Evolutionary conservation across 2,113 vertebrate genomes (phyloP).

Genomic region (Chitala chitala): DNA sequence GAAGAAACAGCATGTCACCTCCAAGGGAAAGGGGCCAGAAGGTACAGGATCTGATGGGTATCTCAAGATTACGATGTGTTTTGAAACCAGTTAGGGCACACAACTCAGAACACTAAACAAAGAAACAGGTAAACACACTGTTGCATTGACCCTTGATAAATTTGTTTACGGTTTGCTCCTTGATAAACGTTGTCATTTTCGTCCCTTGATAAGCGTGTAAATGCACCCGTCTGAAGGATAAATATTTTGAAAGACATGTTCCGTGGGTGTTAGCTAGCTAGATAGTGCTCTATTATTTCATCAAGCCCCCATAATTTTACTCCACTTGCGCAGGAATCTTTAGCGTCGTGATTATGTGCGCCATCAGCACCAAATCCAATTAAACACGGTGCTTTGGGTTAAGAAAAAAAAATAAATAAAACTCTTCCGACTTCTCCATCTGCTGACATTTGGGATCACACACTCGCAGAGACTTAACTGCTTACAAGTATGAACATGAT

Average conservation of each 20-base stretch:
- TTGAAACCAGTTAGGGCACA: no score
- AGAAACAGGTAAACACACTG: not conserved
- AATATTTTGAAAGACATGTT: not conserved
- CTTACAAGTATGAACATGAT: slow-evolving; percentile 30
- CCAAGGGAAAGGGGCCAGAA: no score
- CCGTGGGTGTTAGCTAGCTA: not conserved
- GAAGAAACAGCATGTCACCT: no score
- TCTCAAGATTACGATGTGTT: no score
- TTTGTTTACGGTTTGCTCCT: no score
- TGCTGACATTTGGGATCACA: slow-evolving; percentile 38
- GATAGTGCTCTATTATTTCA: not conserved
- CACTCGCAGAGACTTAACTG: slow-evolving; percentile 31
- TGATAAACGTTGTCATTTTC: not conserved
- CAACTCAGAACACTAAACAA: not conserved
- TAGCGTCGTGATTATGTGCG: not conserved
- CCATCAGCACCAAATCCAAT: slow-evolving; percentile 16
- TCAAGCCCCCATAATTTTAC: not conserved
- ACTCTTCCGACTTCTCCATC: not conserved
- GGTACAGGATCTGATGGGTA: no score
- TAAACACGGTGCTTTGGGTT: not conserved
- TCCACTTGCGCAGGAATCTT: not conserved
- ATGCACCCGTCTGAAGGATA: not conserved
- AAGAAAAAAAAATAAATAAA: not conserved
- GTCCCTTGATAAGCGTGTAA: not conserved
- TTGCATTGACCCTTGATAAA: no score